Conservation (phyloP, 2,113 vertebrate species). For the Caloenas nicobarica region DNA sequence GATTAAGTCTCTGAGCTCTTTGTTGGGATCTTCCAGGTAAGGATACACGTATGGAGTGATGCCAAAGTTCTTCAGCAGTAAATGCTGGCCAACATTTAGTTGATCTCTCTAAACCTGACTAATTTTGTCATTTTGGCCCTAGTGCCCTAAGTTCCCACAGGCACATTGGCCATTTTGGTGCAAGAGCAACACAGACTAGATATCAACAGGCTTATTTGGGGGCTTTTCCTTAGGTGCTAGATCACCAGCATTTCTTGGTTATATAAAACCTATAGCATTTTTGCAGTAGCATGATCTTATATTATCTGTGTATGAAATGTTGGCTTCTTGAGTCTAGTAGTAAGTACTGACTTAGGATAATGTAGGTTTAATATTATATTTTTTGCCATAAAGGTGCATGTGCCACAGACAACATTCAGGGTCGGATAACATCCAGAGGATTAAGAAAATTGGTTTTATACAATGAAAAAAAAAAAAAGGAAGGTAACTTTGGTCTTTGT, state of each 20-base stretch:
- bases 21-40: background rate
- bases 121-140: background rate
- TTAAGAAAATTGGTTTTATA: background rate
- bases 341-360: background rate
- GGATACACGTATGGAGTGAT: background rate
- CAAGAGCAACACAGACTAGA: background rate
- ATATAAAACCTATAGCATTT: too few species aligned
- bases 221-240: too few species aligned
- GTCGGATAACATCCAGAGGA: background rate
- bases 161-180: background rate
- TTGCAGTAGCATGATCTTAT: background rate
- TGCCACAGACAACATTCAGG: background rate
- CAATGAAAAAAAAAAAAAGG: too few species aligned
- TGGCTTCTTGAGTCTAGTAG: background rate
- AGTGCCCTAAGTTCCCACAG: background rate
- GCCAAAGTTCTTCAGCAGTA: background rate
- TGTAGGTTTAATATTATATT: fast-evolving
- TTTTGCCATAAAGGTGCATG: background rate
- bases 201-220: too few species aligned
- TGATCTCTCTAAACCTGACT: background rate
- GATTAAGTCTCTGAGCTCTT: background rate
- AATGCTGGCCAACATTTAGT: too few species aligned
- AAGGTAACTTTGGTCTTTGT: too few species aligned
- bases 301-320: background rate
- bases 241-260: too few species aligned